Evolutionary conservation across 2,797 vertebrate genomes (phyloP).

Genomic region (Syndactyla subalaris): DNA sequence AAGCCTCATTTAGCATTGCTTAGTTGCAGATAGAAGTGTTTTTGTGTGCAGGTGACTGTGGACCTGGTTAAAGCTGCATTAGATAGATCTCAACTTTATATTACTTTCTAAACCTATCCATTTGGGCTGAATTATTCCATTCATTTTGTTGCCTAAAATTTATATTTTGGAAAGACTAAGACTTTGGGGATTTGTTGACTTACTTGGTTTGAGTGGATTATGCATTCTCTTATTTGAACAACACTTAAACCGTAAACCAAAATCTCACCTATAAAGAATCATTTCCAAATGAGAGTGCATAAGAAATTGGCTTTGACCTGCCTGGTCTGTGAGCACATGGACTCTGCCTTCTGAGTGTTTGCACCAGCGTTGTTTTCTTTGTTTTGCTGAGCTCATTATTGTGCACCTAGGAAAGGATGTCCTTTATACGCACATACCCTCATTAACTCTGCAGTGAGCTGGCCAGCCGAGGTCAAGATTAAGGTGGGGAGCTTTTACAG

Average conservation of each 20-base stretch:
- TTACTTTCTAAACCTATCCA: background rate
- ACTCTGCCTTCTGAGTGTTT: background rate
- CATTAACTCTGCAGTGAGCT: background rate
- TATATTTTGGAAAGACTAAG: background rate
- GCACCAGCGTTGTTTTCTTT: background rate
- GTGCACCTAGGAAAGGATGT: background rate
- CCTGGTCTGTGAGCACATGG: background rate
- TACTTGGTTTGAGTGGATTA: background rate
- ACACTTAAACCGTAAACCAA: background rate
- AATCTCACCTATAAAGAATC: background rate
- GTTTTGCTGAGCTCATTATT: conserved; percentile 5
- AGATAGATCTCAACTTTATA: background rate
- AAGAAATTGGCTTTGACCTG: background rate
- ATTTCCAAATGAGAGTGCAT: background rate
- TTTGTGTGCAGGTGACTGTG: background rate
- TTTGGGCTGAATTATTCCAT: background rate
- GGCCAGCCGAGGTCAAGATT: background rate
- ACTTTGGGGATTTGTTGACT: background rate
- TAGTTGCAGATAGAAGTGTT: background rate
- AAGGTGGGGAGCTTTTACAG: background rate
- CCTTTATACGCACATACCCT: accelerated
- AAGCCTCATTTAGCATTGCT: background rate
- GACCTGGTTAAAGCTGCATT: background rate
- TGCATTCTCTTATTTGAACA: background rate
- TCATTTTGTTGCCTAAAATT: background rate